phyloP scores from a whole-genome alignment of 2,888 invertebrate genomes.

The Marasmarcha lunaedactyla region DNA sequence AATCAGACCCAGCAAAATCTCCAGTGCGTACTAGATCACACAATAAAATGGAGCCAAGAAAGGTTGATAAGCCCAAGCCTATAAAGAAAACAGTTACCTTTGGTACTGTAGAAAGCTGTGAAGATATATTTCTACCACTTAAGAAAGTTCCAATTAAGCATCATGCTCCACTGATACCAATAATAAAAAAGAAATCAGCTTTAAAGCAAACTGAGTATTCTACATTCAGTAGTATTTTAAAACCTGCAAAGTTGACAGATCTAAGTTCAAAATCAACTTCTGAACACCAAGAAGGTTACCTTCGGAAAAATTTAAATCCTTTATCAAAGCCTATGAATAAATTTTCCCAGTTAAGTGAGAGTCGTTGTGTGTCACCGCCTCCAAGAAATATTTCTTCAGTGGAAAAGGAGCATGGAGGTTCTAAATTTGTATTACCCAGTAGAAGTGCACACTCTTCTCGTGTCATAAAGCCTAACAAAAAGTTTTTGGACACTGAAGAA shows the following conservation, averaged over 20 bases:
- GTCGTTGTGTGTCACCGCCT: slow-evolving; percentile 57
- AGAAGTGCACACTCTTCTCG: slow-evolving; percentile 88
- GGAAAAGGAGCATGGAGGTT: slow-evolving; percentile 38
- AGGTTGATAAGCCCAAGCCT: slow-evolving; percentile 55
- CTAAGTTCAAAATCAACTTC: slow-evolving; percentile 69
- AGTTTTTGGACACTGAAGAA: slow-evolving; percentile 79
- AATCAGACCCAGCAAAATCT: slow-evolving; percentile 41
- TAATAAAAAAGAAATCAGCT: slow-evolving; percentile 73
- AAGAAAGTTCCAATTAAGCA: slow-evolving; percentile 71
- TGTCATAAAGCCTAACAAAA: slow-evolving; percentile 89
- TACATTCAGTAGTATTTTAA: slow-evolving; percentile 70
- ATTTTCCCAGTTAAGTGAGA: slow-evolving; percentile 57
- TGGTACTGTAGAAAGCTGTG: slow-evolving; percentile 74
- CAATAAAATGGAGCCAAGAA: slow-evolving; percentile 61
- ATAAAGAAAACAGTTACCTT: slow-evolving; percentile 75
- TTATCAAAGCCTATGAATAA: slow-evolving; percentile 58
- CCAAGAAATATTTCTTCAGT: slow-evolving; percentile 48
- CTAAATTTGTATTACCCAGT: slow-evolving; percentile 81
- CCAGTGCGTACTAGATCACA: slow-evolving; percentile 60
- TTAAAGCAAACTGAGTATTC: slow-evolving; percentile 69
- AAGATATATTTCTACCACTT: slow-evolving; percentile 67
- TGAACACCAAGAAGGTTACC: slow-evolving; percentile 59
- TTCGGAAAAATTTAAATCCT: slow-evolving; percentile 57
- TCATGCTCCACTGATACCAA: slow-evolving; percentile 71
- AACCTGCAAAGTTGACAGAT: slow-evolving; percentile 73